Conservation (phyloP, 2,888 invertebrate species). For the Siphonodentalium dalli region DNA sequence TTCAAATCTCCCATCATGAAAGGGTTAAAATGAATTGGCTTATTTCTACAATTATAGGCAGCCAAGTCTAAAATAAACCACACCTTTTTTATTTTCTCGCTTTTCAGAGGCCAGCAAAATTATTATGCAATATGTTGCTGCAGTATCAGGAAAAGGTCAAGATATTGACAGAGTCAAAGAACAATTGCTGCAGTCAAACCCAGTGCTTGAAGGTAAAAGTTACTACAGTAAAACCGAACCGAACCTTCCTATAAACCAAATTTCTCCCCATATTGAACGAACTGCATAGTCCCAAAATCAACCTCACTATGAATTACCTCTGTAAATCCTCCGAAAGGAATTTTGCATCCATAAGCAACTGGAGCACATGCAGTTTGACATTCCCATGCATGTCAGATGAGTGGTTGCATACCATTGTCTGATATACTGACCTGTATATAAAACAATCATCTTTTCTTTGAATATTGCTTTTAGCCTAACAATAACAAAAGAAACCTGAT, state of each 20-base stretch:
- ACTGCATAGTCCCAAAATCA: background rate
- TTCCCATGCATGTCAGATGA: no score
- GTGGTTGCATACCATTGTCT: no score
- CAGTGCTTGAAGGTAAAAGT: slow-evolving; percentile 75
- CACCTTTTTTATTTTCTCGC: background rate
- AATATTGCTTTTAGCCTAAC: no score
- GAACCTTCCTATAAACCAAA: background rate
- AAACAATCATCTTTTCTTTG: no score
- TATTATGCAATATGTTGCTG: slow-evolving; percentile 81
- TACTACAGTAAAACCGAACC: background rate
- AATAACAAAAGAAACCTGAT: no score
- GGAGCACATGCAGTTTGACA: no score
- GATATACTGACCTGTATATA: no score
- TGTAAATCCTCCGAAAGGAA: no score
- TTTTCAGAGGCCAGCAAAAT: slow-evolving; percentile 79
- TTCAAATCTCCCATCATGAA: no score
- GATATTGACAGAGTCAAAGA: slow-evolving; percentile 71
- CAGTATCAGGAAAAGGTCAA: slow-evolving; percentile 69
- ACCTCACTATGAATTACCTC: background rate
- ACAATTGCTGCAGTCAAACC: slow-evolving; percentile 80
- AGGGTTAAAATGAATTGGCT: background rate
- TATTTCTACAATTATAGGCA: background rate
- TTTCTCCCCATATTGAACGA: no score
- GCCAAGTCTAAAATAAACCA: background rate
- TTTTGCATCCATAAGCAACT: no score